Evolutionary conservation across 2,888 invertebrate genomes (phyloP).

Genomic region (Acronicta leporina): DNA sequence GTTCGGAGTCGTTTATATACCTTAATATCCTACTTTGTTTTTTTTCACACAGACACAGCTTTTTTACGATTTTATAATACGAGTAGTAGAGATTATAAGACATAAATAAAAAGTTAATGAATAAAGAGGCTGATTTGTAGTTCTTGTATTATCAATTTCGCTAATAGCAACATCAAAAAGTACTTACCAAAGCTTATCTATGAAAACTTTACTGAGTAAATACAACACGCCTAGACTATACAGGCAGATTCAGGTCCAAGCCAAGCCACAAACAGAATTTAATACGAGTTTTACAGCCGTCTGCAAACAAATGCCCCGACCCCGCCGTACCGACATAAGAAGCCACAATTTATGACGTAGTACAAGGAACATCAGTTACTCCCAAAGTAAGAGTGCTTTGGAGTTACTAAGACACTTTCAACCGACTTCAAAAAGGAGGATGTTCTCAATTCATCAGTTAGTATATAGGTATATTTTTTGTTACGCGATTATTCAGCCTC

Average conservation of each 20-base stretch:
- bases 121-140: too few species aligned
- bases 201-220: neutral
- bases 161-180: neutral
- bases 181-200: neutral
- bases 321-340: slow-evolving; percentile 26
- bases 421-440: too few species aligned
- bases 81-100: too few species aligned
- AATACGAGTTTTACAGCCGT: slow-evolving; percentile 25
- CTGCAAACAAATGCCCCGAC: slow-evolving; percentile 27
- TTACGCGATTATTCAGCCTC: too few species aligned
- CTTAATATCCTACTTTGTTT: too few species aligned
- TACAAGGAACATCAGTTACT: slow-evolving; percentile 12
- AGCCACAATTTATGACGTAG: slow-evolving; percentile 28
- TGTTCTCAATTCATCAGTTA: too few species aligned
- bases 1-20: too few species aligned
- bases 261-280: slow-evolving; percentile 29
- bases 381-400: slow-evolving; percentile 14
- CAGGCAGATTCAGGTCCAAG: neutral
- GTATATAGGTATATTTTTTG: too few species aligned
- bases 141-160: too few species aligned
- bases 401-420: slow-evolving; percentile 1
- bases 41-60: too few species aligned
- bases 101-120: too few species aligned
- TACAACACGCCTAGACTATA: neutral
- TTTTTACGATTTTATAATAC: too few species aligned